Conservation (phyloP, 2,888 invertebrate species). For the Tachina fera region DNA sequence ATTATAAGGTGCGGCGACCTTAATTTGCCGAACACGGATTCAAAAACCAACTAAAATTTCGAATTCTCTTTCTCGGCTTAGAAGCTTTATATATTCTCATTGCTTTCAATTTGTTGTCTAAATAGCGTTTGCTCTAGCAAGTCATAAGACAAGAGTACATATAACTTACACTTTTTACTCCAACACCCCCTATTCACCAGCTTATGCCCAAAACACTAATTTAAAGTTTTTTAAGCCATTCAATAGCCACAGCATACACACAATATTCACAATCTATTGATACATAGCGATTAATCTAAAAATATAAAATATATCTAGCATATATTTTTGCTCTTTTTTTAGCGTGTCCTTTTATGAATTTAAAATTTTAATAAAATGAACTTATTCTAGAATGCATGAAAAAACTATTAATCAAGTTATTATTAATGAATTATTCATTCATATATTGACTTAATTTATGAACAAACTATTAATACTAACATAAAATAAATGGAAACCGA, state of each 20-base stretch:
- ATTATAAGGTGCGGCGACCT: too few species aligned
- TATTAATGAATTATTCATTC: conserved; percentile 67
- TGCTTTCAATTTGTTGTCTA: too few species aligned
- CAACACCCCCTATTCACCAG: too few species aligned
- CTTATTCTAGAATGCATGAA: conserved; percentile 42
- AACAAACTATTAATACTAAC: conserved; percentile 66
- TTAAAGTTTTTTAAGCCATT: neutral
- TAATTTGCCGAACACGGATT: too few species aligned
- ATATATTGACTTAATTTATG: conserved; percentile 68
- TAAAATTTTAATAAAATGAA: conserved; percentile 34
- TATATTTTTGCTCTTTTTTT: neutral
- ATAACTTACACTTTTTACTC: too few species aligned
- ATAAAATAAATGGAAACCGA: conserved; percentile 47
- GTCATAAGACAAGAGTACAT: too few species aligned
- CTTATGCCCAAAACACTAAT: too few species aligned
- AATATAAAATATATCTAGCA: neutral
- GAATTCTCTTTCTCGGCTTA: too few species aligned
- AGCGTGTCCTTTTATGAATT: conserved; percentile 36
- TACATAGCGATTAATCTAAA: conserved; percentile 12
- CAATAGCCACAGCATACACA: neutral
- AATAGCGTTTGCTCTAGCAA: too few species aligned
- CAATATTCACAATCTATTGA: neutral
- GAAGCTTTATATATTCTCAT: too few species aligned
- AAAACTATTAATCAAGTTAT: conserved; percentile 65
- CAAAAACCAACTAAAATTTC: too few species aligned